Conservation (phyloP, 1,140 invertebrate species). For the Zaprionus camerounensis region DNA sequence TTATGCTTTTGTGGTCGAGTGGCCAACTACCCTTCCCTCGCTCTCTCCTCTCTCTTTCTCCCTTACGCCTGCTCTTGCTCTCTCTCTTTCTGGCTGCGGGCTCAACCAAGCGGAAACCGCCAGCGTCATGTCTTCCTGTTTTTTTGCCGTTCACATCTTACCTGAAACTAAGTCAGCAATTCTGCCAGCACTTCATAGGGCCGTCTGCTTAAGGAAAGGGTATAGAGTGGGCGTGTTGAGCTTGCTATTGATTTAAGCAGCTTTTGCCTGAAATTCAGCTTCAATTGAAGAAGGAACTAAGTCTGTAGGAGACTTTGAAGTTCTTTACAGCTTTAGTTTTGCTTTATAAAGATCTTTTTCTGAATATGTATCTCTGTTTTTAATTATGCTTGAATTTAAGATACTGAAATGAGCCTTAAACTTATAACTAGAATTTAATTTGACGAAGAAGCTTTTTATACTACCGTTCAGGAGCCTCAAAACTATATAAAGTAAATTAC, state of each 20-base stretch:
- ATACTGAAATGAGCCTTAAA: neutral
- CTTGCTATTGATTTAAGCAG: neutral
- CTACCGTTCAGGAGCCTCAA: too few species aligned
- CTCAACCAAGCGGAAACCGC: slow-evolving; percentile 40
- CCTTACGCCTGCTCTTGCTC: neutral
- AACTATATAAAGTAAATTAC: too few species aligned
- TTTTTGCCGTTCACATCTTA: slow-evolving; percentile 20
- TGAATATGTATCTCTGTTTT: too few species aligned
- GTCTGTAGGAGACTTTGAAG: too few species aligned
- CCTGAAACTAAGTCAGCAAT: slow-evolving; percentile 53
- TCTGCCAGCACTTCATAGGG: slow-evolving; percentile 24
- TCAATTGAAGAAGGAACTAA: neutral
- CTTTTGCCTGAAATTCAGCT: neutral
- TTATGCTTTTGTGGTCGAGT: slow-evolving; percentile 81
- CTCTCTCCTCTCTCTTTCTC: neutral
- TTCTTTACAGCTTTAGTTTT: neutral
- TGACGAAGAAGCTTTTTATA: neutral
- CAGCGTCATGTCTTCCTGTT: slow-evolving; percentile 32
- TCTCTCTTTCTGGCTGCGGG: neutral
- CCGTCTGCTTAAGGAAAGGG: neutral
- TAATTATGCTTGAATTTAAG: rapidly evolving
- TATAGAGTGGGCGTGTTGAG: neutral
- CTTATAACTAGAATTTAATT: neutral
- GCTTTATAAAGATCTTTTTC: neutral
- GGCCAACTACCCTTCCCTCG: slow-evolving; percentile 15